Conservation (phyloP, 1,140 invertebrate genomes). For the Nomia melanderi region DNA sequence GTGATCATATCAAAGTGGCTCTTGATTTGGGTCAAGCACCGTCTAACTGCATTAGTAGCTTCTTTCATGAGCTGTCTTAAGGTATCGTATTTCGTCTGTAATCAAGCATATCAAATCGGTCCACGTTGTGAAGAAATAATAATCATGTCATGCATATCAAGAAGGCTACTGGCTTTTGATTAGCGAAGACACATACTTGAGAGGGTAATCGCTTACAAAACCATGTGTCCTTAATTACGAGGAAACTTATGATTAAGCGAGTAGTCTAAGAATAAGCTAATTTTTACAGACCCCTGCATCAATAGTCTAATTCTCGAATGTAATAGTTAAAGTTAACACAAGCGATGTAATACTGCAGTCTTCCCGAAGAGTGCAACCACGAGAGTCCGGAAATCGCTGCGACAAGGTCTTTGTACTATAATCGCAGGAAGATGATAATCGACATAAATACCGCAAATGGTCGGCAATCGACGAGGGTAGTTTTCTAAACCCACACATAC, state of each 20-base stretch:
- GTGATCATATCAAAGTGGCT: slow-evolving; percentile 29
- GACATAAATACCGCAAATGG: slow-evolving; percentile 65
- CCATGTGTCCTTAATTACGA: neutral
- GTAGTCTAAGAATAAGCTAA: no score
- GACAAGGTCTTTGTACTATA: slow-evolving; percentile 60
- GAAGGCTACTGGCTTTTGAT: slow-evolving; percentile 14
- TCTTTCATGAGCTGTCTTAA: slow-evolving; percentile 59
- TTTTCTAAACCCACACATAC: slow-evolving; percentile 62
- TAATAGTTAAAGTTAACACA: neutral
- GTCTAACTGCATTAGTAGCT: slow-evolving; percentile 31
- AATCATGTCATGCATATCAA: slow-evolving; percentile 27
- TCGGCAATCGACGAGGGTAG: slow-evolving; percentile 51
- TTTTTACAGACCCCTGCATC: no score
- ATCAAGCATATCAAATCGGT: slow-evolving; percentile 31
- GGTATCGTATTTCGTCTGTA: slow-evolving; percentile 59
- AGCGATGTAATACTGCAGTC: neutral
- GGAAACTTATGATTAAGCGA: no score
- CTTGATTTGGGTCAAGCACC: slow-evolving; percentile 62
- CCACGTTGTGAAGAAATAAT: slow-evolving; percentile 47
- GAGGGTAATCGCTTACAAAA: neutral
- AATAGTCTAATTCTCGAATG: neutral
- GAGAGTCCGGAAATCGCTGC: slow-evolving; percentile 42
- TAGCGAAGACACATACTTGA: neutral
- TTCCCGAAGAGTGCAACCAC: neutral
- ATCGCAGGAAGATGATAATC: slow-evolving; percentile 67